These are phyloP conservation scores for Zaprionus tsacasi DNA, from an alignment of 1,140 invertebrate genomes.

Conservation along the genomic window DNA sequence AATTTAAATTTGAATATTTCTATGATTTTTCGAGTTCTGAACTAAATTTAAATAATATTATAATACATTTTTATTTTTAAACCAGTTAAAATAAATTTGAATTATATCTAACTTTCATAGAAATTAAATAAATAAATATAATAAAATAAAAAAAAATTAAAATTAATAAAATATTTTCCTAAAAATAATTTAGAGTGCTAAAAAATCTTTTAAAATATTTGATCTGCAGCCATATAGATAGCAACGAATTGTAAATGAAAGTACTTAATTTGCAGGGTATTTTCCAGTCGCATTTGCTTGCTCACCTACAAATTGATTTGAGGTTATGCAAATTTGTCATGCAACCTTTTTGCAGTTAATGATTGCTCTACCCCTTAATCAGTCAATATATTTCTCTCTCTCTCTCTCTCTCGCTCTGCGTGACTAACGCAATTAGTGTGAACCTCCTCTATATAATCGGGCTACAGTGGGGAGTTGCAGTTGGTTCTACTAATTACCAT, in stretches of 20 bases:
- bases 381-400: slow-evolving; percentile 18
- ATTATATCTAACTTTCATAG: too few species aligned
- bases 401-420: slow-evolving; percentile 18
- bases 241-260: too few species aligned
- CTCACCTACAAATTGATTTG: not conserved
- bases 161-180: too few species aligned
- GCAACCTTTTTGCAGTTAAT: slow-evolving; percentile 19
- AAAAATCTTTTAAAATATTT: too few species aligned
- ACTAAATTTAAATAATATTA: too few species aligned
- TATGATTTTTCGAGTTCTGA: too few species aligned
- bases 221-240: not conserved
- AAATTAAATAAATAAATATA: too few species aligned
- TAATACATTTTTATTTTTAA: too few species aligned
- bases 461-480: not conserved
- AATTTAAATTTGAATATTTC: not conserved
- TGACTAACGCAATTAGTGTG: slow-evolving; percentile 52
- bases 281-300: not conserved
- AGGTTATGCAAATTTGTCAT: not conserved
- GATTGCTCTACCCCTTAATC: slow-evolving; percentile 15
- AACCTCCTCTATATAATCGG: not conserved
- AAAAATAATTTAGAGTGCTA: too few species aligned
- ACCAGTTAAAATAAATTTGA: too few species aligned
- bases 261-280: not conserved
- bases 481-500: slow-evolving; percentile 42
- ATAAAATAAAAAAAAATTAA: too few species aligned